Base-by-base conservation (phyloP, 2,113 vertebrate genomes). In the Hemichromis elongatus region DNA sequence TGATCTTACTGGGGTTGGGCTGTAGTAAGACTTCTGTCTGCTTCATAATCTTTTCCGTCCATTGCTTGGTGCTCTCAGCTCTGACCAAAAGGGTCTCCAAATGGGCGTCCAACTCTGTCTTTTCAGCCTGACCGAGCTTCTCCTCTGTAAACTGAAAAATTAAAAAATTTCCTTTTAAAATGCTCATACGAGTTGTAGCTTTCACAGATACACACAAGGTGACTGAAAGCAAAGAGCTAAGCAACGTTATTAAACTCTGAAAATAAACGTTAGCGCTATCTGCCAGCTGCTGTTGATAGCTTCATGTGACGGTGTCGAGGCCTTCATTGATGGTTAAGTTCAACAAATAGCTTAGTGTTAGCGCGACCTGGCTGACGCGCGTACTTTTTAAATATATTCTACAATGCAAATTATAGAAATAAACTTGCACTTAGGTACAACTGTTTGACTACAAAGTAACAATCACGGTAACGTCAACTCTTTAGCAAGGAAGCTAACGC, bases 101-200 rank as follows among this genome's bases (percentile, higher is more conserved):
- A 88, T 99, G 98, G 87, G 98, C 98, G 93, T 99, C 98, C 95
- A 99, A 92, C 96, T 99, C 99, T 3, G 99, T 99, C 95, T 99
- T 99, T 92, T 99, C 99, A 81, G 99, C 99, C 91, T 99, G 98
- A 63, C 99, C 99, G 81, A 99, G 94, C 80, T 99, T 99, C 95
- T 99, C 99, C 95, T 99, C 99, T 26, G 99, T 99, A 87, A 99
- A 99, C 98, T 99, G 92, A 75, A 30, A 68, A 6, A 42, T 10
- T 2, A 16, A 47, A 59, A 59, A 66, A 28, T 2, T 55, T 21
- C 26, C 12, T 2, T 26, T 84, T 59, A 53, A 3, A 11, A 8
- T 14, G 78, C 28, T 16, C 4, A 78, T 50, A 33, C 1, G 26
- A 14, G 7, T 7, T 37, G 0, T 6, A 7, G 12, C 12, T 13